phyloP scores from a whole-genome alignment of 1,140 invertebrate species.

The Drosophila nigromelanica region DNA sequence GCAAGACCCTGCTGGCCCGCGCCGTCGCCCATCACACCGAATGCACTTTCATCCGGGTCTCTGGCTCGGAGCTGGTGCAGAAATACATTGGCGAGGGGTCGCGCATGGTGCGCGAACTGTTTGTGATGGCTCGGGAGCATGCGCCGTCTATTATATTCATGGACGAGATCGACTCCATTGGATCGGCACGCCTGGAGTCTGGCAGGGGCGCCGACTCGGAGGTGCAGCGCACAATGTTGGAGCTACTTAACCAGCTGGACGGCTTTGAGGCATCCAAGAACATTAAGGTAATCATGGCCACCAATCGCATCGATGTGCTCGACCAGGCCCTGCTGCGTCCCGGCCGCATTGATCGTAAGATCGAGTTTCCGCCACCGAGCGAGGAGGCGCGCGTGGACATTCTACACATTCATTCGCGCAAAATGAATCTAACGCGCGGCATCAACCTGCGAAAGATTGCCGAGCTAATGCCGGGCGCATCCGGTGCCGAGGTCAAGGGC shows the following conservation, averaged over 20 bases:
- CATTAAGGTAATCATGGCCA: conserved; percentile 92
- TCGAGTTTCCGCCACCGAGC: conserved; percentile 92
- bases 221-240: conserved; percentile 91
- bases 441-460: conserved; percentile 91
- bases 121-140: conserved; percentile 85
- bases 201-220: conserved; percentile 86
- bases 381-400: conserved; percentile 91
- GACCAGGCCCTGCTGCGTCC: conserved; percentile 94
- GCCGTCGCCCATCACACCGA: conserved; percentile 90
- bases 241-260: conserved; percentile 90
- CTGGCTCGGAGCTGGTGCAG: conserved; percentile 90
- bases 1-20: conserved; percentile 46
- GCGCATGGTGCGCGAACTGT: conserved; percentile 85
- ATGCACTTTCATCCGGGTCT: conserved; percentile 86
- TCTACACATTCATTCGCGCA: conserved; percentile 89
- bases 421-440: conserved; percentile 91
- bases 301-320: conserved; percentile 91
- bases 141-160: conserved; percentile 91
- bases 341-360: conserved; percentile 93
- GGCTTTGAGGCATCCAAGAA: conserved; percentile 87
- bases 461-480: conserved; percentile 91
- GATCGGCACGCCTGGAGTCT: conserved; percentile 88
- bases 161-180: conserved; percentile 92
- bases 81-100: conserved; percentile 91
- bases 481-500: conserved; percentile 89